Evolutionary conservation across 2,113 vertebrate genomes (phyloP), one percentile per base, ranked within the genome.

Genomic region (Australoheros scitulus): DNA sequence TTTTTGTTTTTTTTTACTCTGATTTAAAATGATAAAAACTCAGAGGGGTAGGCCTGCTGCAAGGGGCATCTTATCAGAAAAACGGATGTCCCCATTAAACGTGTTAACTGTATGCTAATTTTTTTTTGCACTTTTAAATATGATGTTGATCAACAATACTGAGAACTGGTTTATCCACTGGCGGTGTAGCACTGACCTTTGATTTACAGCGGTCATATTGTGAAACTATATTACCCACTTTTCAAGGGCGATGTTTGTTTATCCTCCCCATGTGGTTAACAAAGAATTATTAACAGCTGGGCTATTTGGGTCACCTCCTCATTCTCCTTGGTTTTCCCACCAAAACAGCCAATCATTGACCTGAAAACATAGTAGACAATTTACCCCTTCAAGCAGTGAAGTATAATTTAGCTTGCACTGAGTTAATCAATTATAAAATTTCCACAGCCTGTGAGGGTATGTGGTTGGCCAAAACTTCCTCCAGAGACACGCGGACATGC

Each of bases 211-310:
- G 43, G 50, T 22, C 3, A 85, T 87, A 75, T 61, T 77, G 77
- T 76, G 41, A 63, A 63, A 79, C 88, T 87, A 79, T 80, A 81
- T 65, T 47, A 41, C 68, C 43, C 80, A 34, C 29, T 64, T 65
- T 57, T 77, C 32, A 85, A 60, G 43, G 38, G 5, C 17, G 1
- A 4, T 76, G 76, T 76, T 85, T 87, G 20, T 84, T 84, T 87
- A 74, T 65, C 65, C 75, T 78, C 58, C 64, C 17, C 26, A 14
- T 43, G 72, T 86, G 81, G 82, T 86, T 79, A 80, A 89, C 68
- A 86, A 87, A 85, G 79, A 93, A 93, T 93, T 76, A 92, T 94
- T 93, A 90, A 94, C 92, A 87, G 58, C 36, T 13, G 20, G 14
- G 17, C 77, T 78, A 81, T 89, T 76, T 84, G 63, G 85, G 75